Base-by-base conservation (phyloP, 1,140 invertebrate species). In the Hyles euphorbiae region DNA sequence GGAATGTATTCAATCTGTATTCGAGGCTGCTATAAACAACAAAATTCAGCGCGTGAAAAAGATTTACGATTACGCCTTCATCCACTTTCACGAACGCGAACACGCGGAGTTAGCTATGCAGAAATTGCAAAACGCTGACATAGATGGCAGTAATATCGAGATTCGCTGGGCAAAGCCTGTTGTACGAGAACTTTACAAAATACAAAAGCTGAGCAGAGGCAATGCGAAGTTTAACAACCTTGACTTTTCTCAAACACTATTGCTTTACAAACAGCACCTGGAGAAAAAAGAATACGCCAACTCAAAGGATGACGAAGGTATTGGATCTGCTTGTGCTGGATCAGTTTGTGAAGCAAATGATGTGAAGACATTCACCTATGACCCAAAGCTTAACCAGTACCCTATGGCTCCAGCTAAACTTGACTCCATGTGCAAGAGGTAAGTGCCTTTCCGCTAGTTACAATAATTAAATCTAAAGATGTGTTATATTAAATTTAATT, bases 1-100 rank as follows among this genome's bases (percentile, higher is more conserved):
- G 2, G 78, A 83, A 2, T 70, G 63, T 0, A 86, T 88, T 34
- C 64, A 81, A 59, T 61, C 65, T 33, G 59, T 78, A 36, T 83
- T 90, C 54, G 79, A 86, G 67, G 61, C 57, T 44, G 74, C 71
- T 7, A 74, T 79, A 34, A 63, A 67, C 40, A 60, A 65, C 8
- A 76, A 81, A 70, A 65, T 90, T 34, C 81, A 89, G 53, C 72
- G 80, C 12, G 70, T 90, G 3, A 90, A 90, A 73, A 90, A 90
- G 62, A 85, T 89, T 9, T 87, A 88, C 70, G 87, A 91, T 55
- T 91, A 90, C 70, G 90, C 90, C 0, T 91, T 90, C 61, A 74
- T 91, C 53, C 90, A 91, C 72, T 87, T 91, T 54, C 72, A 68
- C 59, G 74, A 81, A 22, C 65, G 89, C 22, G 71, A 79, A 33